Conservation (phyloP, 1,140 invertebrate species). For the Hormaphis cornu region DNA sequence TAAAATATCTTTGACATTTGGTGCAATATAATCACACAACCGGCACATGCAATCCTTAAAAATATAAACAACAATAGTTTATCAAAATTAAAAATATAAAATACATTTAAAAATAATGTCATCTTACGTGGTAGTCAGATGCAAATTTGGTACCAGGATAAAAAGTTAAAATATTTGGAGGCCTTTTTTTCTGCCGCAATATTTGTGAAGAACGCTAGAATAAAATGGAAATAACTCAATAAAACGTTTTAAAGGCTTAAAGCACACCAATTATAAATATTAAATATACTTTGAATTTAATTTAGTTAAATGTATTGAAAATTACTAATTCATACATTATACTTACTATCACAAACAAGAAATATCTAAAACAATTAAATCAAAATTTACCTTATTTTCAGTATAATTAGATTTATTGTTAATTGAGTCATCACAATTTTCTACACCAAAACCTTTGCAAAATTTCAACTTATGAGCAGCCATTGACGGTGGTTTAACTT, state of each 20-base stretch:
- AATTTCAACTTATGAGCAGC: background rate
- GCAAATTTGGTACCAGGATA: conserved; percentile 16
- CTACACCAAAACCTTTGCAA: background rate
- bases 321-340: too few relatives aligned
- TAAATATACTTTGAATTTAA: too few relatives aligned
- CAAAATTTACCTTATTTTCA: background rate
- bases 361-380: too few relatives aligned
- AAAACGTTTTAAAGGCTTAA: too few relatives aligned
- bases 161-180: conserved; percentile 14
- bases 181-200: background rate
- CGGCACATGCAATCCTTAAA: background rate
- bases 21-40: background rate
- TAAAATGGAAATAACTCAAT: too few relatives aligned
- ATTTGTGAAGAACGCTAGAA: background rate
- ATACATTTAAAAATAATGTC: background rate
- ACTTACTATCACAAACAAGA: too few relatives aligned
- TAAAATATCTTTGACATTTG: background rate
- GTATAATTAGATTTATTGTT: background rate
- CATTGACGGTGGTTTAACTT: conserved; percentile 18
- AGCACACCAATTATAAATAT: too few relatives aligned
- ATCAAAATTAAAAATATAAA: background rate
- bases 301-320: too few relatives aligned
- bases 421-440: background rate
- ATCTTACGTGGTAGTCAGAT: conserved; percentile 9
- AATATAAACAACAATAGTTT: background rate